Evolutionary conservation across 2,888 invertebrate genomes (phyloP).

Genomic region (Dryadula phaetusa): DNA sequence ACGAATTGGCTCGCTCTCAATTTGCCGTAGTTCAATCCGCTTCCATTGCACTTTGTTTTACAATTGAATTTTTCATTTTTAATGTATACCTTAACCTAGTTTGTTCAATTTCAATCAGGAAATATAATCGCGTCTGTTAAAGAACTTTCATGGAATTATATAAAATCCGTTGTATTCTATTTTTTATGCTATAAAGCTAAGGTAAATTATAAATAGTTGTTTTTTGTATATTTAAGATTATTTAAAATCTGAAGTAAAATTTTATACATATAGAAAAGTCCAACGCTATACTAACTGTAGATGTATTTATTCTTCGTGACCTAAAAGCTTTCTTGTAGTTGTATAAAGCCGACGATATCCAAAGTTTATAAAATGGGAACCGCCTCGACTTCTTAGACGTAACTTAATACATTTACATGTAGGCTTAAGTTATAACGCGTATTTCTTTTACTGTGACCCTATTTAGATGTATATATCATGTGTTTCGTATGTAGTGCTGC

Average conservation of each 20-base stretch:
- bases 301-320: conserved; percentile 60
- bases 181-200: background rate
- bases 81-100: conserved; percentile 22
- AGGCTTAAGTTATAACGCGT: conserved; percentile 62
- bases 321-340: conserved; percentile 65
- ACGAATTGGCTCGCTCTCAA: conserved; percentile 82
- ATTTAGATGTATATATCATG: conserved; percentile 29
- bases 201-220: background rate
- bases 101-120: background rate
- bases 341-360: conserved; percentile 44
- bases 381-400: conserved; percentile 40
- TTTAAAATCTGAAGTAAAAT: conserved; percentile 9
- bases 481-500: background rate
- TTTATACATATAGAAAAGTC: conserved; percentile 38
- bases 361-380: conserved; percentile 63
- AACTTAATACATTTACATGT: conserved; percentile 45
- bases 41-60: conserved; percentile 76
- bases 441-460: conserved; percentile 55
- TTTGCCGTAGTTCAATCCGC: conserved; percentile 64
- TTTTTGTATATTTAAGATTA: background rate
- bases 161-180: background rate
- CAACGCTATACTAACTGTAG: conserved; percentile 36
- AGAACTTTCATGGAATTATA: background rate
- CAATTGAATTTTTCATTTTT: conserved; percentile 48
- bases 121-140: background rate